A percentile compares a stretch with the other conserved stretches of the same genome.
These are phyloP conservation scores for Tiphia femorata DNA, from an alignment of 2,888 invertebrate species.

Conservation along the genomic window DNA sequence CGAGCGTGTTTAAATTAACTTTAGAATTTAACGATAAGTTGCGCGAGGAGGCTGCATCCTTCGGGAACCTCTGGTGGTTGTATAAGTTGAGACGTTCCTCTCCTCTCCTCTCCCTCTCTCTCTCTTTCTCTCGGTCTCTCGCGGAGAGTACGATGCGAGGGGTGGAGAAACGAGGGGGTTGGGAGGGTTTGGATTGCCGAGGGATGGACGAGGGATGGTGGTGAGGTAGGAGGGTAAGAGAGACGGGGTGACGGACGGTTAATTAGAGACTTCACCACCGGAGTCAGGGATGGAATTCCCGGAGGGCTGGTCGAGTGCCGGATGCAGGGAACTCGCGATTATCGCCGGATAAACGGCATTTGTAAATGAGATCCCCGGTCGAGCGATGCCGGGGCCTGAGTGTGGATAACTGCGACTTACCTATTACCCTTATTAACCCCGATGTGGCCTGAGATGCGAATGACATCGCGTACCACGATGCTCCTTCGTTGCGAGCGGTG, in stretches of 20 bases:
- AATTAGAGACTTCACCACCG: constrained; percentile 50
- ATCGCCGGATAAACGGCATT: constrained; percentile 29
- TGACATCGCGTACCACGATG: no score
- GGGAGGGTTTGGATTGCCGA: background rate
- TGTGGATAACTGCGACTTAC: no score
- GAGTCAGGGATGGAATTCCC: constrained; percentile 34
- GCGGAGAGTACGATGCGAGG: background rate
- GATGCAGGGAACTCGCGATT: constrained; percentile 23
- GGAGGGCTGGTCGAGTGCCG: constrained; percentile 29
- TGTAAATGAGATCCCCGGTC: constrained; percentile 24
- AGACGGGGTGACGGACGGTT: constrained; percentile 48
- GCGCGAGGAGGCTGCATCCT: constrained; percentile 3
- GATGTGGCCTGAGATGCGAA: no score
- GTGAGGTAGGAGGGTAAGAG: background rate
- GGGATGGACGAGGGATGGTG: background rate
- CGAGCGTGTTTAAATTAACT: constrained; percentile 1
- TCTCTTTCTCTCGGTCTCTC: background rate
- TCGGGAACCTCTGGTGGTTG: constrained; percentile 13
- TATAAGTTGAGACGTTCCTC: constrained; percentile 29
- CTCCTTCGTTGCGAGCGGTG: no score
- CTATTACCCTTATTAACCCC: no score
- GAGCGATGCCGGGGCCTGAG: no score
- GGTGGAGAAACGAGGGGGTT: background rate
- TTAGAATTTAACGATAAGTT: constrained; percentile 16
- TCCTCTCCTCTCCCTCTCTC: no score